These are phyloP conservation scores for Hybognathus amarus DNA, from an alignment of 2,797 vertebrate species.

Conservation along the genomic window DNA sequence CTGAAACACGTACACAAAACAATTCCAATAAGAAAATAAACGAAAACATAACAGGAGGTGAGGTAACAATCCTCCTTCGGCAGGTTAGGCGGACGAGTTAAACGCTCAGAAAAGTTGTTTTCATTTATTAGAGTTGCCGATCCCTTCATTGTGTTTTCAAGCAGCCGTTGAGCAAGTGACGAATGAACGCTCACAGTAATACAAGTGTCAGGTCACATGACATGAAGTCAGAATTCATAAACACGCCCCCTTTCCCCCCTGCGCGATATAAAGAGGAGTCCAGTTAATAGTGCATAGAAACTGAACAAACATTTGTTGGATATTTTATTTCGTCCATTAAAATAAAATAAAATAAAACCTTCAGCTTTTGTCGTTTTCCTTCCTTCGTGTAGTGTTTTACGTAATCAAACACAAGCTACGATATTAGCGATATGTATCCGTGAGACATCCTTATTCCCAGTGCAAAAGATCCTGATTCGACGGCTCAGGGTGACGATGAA, in stretches of 20 bases:
- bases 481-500: constrained; percentile 39
- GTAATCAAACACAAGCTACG: constrained; percentile 49
- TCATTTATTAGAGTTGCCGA: constrained; percentile 10
- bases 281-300: constrained; percentile 53
- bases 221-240: constrained; percentile 49
- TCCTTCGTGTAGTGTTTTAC: constrained; percentile 40
- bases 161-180: constrained; percentile 1
- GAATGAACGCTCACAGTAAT: constrained; percentile 64
- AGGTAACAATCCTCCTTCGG: constrained; percentile 22
- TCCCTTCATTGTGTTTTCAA: constrained; percentile 46
- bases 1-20: background rate
- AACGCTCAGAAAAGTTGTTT: background rate
- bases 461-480: constrained; percentile 73
- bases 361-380: constrained; percentile 24
- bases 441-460: constrained; percentile 48
- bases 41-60: background rate
- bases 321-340: background rate
- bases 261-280: constrained; percentile 42
- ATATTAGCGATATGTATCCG: constrained; percentile 47
- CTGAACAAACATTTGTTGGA: constrained; percentile 12
- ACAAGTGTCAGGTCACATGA: constrained; percentile 35
- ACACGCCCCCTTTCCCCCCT: constrained; percentile 39
- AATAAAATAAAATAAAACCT: background rate
- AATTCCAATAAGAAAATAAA: background rate
- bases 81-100: constrained; percentile 29